These are phyloP conservation scores for Elgaria multicarinata DNA, from an alignment of 2,113 vertebrate species.

Conservation along the genomic window DNA sequence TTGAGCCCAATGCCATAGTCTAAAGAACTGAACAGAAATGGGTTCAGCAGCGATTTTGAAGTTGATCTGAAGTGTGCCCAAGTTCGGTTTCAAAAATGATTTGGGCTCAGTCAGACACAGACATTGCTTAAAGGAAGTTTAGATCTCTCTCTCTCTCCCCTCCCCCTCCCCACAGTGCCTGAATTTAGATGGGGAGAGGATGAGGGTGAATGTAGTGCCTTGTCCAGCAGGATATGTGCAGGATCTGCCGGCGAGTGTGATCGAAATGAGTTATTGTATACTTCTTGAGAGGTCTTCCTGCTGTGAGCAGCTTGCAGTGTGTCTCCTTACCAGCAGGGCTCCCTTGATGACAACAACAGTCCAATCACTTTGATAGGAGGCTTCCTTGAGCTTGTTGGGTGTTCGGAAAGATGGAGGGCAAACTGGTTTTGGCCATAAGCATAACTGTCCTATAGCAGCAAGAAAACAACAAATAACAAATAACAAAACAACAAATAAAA, in stretches of 20 bases:
- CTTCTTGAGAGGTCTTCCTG: background rate
- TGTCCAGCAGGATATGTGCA: background rate
- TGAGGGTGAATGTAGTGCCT: background rate
- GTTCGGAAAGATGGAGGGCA: too few species aligned
- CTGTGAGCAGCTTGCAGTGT: background rate
- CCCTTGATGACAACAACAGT: background rate
- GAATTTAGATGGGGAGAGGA: background rate
- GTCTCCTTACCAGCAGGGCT: background rate
- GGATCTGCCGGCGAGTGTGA: background rate
- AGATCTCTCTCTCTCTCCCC: background rate
- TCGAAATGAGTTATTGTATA: background rate
- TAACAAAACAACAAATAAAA: background rate
- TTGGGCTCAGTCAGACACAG: background rate
- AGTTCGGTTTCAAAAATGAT: background rate
- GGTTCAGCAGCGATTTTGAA: background rate
- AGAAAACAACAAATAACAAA: background rate
- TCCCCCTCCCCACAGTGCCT: background rate
- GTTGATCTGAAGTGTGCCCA: background rate
- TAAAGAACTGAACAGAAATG: background rate
- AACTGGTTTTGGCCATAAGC: background rate
- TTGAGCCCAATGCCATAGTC: background rate
- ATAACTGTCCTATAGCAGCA: background rate
- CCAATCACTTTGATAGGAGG: background rate
- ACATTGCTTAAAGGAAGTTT: background rate
- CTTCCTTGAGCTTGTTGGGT: background rate